Evolutionary conservation across 2,113 vertebrate species (phyloP), one percentile per base, ranked within the genome.

Genomic region (Macheiramphus alcinus): DNA sequence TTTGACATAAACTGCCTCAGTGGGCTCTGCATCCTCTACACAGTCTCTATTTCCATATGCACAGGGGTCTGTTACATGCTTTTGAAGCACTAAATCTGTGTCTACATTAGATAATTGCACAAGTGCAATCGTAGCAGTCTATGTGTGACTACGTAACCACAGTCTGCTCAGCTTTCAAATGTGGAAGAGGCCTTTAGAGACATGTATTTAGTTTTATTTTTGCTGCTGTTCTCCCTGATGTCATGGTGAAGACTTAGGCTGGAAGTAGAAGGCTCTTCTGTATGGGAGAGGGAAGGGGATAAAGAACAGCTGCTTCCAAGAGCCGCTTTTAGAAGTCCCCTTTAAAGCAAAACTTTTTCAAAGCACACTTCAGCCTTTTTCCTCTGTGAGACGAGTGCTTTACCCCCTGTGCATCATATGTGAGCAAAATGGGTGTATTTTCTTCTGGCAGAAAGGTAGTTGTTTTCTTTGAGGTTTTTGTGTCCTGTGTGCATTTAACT

Each of bases 91-190:
- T 93, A 45, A 43, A 48, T 59, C 47, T 52, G 13, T 55, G 45
- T 38, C 31, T 25, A 5, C 19, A 1, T 23, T n/a, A 70, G 56
- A 23, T 20, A 80, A 75, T 31, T 47, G 27, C 10, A 16, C 11
- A 56, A 40, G 13, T 45, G 5, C 25, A 52, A 26, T 72, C 8
- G 0, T 31, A 59, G 23, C 47, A 23, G 38, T 32, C 55, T 36
- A 23, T 0, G 0, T 71, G 40, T 2, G 8, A 47, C 59, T 50
- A 8, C 0, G 2, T 36, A 32, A 10, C 26, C 11, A 12, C 13
- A 6, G 61, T 34, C 48, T 40, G 40, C 40, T 82, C 45, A 65
- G 25, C 26, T 89, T 88, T 56, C 23, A n/a, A 48, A 59, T 12
- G 14, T 50, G 14, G 16, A 95, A 11, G 14, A 53, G 38, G 45